phyloP scores from a whole-genome alignment of 2,888 invertebrate genomes.

The Alloplasta piceator region DNA sequence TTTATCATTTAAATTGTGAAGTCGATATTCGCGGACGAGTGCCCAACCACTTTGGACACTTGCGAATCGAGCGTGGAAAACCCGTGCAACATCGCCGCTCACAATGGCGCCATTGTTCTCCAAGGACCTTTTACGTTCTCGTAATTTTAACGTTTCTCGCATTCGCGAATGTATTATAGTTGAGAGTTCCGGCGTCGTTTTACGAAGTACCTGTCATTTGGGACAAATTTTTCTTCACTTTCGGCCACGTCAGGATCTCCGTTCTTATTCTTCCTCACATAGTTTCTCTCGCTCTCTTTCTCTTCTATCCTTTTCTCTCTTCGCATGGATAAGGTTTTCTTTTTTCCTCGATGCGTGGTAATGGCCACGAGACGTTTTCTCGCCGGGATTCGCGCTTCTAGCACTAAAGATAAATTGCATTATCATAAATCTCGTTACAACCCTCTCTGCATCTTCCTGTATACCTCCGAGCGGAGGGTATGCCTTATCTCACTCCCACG shows the following conservation, averaged over 20 bases:
- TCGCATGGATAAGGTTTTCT: not conserved
- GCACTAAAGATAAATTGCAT: constrained; percentile 66
- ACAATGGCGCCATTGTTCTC: not conserved
- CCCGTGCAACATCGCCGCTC: not conserved
- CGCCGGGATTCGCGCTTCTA: constrained; percentile 24
- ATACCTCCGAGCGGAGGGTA: not conserved
- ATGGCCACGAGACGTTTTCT: constrained; percentile 23
- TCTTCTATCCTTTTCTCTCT: not conserved
- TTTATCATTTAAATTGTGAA: constrained; percentile 7
- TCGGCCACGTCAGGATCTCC: constrained; percentile 15
- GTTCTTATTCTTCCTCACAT: constrained; percentile 6
- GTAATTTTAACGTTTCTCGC: not conserved
- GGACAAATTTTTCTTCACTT: constrained; percentile 14
- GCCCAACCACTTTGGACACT: not conserved
- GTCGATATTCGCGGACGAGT: not conserved
- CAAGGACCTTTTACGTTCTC: not conserved
- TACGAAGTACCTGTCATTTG: constrained; percentile 18
- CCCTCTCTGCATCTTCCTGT: constrained; percentile 14
- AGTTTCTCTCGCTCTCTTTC: constrained; percentile 5
- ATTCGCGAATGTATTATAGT: not conserved
- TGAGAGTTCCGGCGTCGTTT: constrained; percentile 11
- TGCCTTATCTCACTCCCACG: not conserved
- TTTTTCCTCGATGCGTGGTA: constrained; percentile 33
- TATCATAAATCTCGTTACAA: constrained; percentile 65
- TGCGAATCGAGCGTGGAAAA: constrained; percentile 5